These are phyloP conservation scores for Eulithis prunata DNA, from an alignment of 2,888 invertebrate genomes.

Conservation along the genomic window DNA sequence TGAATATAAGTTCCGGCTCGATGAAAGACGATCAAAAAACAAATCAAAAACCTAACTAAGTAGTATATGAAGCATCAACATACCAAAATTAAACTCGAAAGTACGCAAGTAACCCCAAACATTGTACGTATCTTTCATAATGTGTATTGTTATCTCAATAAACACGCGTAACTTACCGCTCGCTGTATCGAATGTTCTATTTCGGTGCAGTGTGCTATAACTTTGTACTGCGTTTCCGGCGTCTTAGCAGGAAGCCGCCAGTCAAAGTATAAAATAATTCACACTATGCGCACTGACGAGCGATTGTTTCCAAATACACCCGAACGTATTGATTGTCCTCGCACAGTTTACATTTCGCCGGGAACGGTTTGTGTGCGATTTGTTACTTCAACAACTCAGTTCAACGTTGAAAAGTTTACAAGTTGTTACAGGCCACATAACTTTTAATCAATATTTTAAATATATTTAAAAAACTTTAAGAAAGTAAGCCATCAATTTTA, in stretches of 20 bases:
- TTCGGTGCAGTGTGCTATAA: conserved; percentile 61
- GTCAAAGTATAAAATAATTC: conserved; percentile 64
- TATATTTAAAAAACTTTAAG: background rate
- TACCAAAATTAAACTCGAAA: conserved; percentile 34
- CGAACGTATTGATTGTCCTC: conserved; percentile 20
- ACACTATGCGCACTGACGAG: conserved; percentile 46
- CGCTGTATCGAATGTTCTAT: conserved; percentile 64
- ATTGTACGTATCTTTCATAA: conserved; percentile 37
- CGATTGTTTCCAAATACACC: conserved; percentile 58
- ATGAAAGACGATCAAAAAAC: background rate
- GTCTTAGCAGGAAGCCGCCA: conserved; percentile 65
- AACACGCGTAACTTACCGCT: conserved; percentile 59
- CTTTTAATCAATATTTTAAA: background rate
- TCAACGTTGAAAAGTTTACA: conserved; percentile 21
- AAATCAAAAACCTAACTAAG: conserved; percentile 7
- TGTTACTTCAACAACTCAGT: conserved; percentile 18
- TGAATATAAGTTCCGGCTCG: background rate
- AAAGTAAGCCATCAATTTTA: background rate
- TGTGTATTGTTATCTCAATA: conserved; percentile 40
- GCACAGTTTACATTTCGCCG: conserved; percentile 19
- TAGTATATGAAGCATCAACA: conserved; percentile 18
- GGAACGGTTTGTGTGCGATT: conserved; percentile 17
- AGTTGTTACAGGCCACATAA: conserved; percentile 7
- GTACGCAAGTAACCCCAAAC: conserved; percentile 30
- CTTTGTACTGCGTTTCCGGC: conserved; percentile 61